phyloP scores from a whole-genome alignment of 92 coral and sea anemone genomes.

The Porites rus region DNA sequence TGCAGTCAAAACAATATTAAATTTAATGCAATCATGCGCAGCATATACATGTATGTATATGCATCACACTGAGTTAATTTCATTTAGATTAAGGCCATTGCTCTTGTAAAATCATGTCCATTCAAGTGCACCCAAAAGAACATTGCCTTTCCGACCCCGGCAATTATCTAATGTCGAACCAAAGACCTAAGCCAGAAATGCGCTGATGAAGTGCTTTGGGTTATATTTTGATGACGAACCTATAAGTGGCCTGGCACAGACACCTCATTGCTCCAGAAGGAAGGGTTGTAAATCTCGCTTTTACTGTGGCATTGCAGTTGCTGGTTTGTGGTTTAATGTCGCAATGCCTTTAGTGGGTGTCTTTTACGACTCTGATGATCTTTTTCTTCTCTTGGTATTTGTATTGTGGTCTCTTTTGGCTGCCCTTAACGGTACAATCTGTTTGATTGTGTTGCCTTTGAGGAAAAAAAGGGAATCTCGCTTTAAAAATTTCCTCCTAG shows the following conservation, averaged over 20 bases:
- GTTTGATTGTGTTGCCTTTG: conserved; percentile 17
- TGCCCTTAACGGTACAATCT: neutral
- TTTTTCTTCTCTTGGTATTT: neutral
- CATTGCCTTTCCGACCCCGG: too few species aligned
- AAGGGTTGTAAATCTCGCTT: neutral
- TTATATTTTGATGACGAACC: neutral
- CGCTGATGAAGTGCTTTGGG: conserved; percentile 8
- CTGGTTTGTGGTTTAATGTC: conserved; percentile 8
- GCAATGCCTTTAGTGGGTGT: neutral
- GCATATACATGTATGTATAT: too few species aligned
- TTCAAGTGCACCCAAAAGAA: too few species aligned
- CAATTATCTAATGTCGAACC: neutral
- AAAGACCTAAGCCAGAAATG: neutral
- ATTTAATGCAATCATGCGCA: too few species aligned
- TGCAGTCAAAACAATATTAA: too few species aligned
- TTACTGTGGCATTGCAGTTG: neutral
- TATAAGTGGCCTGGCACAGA: neutral
- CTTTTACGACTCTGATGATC: neutral
- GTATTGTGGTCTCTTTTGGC: neutral
- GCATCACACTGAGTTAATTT: too few species aligned
- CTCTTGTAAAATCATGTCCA: too few species aligned
- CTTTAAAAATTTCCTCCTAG: neutral
- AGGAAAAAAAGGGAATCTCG: conserved; percentile 3
- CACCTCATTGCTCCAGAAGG: neutral
- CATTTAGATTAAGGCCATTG: too few species aligned